Evolutionary conservation across 2,113 vertebrate genomes (phyloP).

Genomic region (Promerops cafer): DNA sequence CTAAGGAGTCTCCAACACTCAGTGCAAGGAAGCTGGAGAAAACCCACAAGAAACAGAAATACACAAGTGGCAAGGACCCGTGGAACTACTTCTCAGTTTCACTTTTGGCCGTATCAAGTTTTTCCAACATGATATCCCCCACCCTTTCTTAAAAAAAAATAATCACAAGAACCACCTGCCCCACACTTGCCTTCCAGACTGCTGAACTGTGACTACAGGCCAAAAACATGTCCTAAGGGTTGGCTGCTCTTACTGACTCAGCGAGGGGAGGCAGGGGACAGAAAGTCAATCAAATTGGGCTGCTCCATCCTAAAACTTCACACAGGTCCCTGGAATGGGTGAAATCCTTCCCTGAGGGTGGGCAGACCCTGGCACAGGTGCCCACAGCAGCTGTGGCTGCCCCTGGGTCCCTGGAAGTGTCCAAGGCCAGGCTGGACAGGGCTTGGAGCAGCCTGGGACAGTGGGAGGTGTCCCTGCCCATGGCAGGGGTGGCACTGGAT

Average conservation of each 20-base stretch:
- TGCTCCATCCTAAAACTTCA: not conserved
- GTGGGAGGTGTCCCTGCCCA: not conserved
- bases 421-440: accelerated
- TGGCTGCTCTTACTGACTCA: not conserved
- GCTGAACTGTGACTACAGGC: not conserved
- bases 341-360: not conserved
- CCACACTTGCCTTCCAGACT: not conserved
- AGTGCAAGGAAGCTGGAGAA: not conserved
- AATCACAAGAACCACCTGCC: not conserved
- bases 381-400: not conserved
- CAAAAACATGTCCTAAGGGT: too few relatives aligned
- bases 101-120: not conserved
- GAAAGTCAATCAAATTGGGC: not conserved
- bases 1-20: not conserved
- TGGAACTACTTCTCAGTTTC: not conserved
- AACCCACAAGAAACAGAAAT: not conserved
- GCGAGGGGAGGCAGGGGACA: accelerated
- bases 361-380: accelerated
- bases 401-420: not conserved
- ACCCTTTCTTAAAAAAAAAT: not conserved
- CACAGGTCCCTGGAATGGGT: not conserved
- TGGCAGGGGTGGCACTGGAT: not conserved
- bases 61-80: not conserved
- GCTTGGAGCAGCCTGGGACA: not conserved
- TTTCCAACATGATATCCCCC: not conserved